These are phyloP conservation scores for Ladona fulva DNA, from an alignment of 1,140 invertebrate species.

Conservation along the genomic window DNA sequence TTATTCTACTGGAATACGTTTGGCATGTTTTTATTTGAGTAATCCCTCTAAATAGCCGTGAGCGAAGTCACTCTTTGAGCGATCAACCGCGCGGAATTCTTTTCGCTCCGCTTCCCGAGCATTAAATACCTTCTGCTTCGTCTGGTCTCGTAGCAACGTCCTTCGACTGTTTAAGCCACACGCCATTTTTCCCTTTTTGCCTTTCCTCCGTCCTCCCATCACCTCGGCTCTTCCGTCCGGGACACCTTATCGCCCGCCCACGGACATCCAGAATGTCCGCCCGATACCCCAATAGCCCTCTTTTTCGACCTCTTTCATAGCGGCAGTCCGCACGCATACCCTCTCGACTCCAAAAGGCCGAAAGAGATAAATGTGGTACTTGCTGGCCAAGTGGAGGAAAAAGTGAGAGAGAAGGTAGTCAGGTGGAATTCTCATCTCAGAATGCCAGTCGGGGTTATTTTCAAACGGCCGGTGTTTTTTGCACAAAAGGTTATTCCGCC, in stretches of 20 bases:
- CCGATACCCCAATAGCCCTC: neutral
- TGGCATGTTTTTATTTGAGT: too few relatives aligned
- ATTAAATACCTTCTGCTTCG: too few relatives aligned
- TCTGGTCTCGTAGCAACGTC: too few relatives aligned
- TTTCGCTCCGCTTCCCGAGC: too few relatives aligned
- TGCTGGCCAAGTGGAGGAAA: neutral
- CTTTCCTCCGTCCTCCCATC: neutral
- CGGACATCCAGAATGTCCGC: neutral
- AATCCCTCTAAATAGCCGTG: too few relatives aligned
- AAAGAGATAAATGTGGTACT: constrained; percentile 10
- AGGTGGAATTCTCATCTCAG: neutral
- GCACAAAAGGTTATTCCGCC: neutral
- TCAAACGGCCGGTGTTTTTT: neutral
- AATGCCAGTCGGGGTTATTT: neutral
- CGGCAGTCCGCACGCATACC: too few relatives aligned
- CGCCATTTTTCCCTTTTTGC: neutral
- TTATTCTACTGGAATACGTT: too few relatives aligned
- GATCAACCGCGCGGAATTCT: too few relatives aligned
- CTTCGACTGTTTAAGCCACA: too few relatives aligned
- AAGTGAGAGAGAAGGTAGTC: neutral
- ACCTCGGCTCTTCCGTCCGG: neutral
- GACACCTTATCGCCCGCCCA: neutral
- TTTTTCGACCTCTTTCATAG: neutral
- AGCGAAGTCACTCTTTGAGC: too few relatives aligned
- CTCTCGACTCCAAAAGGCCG: neutral